Percentiles rank a stretch among this genome's conserved stretches.
Conservation (phyloP, 2,797 vertebrate genomes). For the Notolepis coatsorum region DNA sequence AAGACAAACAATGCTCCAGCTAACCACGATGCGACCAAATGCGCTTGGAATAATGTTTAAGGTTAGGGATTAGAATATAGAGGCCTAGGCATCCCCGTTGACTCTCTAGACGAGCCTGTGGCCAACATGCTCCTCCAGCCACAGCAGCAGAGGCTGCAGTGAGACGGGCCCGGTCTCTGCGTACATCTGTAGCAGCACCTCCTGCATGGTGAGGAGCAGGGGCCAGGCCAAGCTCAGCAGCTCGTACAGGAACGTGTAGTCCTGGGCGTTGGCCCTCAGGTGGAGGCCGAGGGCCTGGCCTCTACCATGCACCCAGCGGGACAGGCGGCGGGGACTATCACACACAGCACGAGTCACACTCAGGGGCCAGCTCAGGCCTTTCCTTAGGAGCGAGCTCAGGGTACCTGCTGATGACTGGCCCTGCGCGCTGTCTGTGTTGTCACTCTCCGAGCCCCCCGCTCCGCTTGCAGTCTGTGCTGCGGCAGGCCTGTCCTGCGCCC, state of each 20-base stretch:
- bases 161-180: constrained; percentile 81
- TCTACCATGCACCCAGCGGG: constrained; percentile 80
- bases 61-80: constrained; percentile 20
- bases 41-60: constrained; percentile 31
- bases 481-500: constrained; percentile 64
- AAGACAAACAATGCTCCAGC: constrained; percentile 15
- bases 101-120: constrained; percentile 55
- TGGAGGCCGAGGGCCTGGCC: constrained; percentile 80
- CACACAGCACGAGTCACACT: constrained; percentile 85
- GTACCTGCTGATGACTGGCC: constrained; percentile 89
- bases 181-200: constrained; percentile 90
- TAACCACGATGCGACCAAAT: neutral
- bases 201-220: constrained; percentile 87
- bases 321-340: constrained; percentile 83
- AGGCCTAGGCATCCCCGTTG: neutral
- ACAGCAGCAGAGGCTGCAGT: constrained; percentile 79
- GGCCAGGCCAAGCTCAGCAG: constrained; percentile 93
- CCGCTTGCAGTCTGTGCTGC: constrained; percentile 39
- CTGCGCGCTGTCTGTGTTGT: constrained; percentile 62
- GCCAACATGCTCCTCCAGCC: constrained; percentile 81
- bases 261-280: constrained; percentile 90
- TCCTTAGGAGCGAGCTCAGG: constrained; percentile 88
- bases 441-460: constrained; percentile 64
- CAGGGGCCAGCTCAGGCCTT: constrained; percentile 87
- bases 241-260: constrained; percentile 92